A percentile compares a stretch with the other conserved stretches of the same genome.
These are phyloP conservation scores for Xanthorhoe designata DNA, from an alignment of 2,888 invertebrate species.

Conservation along the genomic window DNA sequence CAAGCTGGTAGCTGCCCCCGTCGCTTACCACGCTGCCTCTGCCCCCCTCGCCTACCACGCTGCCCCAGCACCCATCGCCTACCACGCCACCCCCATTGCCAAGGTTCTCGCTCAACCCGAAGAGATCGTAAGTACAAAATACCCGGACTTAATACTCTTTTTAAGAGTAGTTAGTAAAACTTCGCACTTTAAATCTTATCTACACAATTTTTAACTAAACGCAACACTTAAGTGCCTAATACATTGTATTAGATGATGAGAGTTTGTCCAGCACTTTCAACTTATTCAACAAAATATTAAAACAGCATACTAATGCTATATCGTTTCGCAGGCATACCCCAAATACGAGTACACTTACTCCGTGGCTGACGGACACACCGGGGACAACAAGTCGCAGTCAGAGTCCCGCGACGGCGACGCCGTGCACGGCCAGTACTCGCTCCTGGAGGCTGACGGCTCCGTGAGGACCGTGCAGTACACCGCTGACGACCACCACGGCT, in stretches of 20 bases:
- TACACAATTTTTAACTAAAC: too few relatives aligned
- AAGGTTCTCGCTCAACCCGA: conserved; percentile 55
- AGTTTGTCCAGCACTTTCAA: too few relatives aligned
- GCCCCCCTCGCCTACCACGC: conserved; percentile 68
- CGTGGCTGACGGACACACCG: conserved; percentile 84
- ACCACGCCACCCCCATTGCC: conserved; percentile 49
- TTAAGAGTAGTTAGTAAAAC: neutral
- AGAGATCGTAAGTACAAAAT: conserved; percentile 50
- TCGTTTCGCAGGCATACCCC: conserved; percentile 65
- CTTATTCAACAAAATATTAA: neutral
- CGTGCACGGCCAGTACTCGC: conserved; percentile 83
- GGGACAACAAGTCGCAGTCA: conserved; percentile 84
- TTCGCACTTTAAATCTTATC: too few relatives aligned
- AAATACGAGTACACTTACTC: conserved; percentile 84
- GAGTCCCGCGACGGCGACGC: conserved; percentile 83
- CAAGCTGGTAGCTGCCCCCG: conserved; percentile 44
- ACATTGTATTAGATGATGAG: too few relatives aligned
- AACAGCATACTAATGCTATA: conserved; percentile 11
- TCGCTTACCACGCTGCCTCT: conserved; percentile 49
- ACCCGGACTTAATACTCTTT: neutral
- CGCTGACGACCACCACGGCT: conserved; percentile 82
- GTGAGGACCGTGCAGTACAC: conserved; percentile 83
- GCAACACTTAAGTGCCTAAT: too few relatives aligned
- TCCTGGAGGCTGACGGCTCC: conserved; percentile 85
- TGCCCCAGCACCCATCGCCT: conserved; percentile 47